Evolutionary conservation across 2,888 invertebrate species (phyloP).

Genomic region (Phortica okadai): DNA sequence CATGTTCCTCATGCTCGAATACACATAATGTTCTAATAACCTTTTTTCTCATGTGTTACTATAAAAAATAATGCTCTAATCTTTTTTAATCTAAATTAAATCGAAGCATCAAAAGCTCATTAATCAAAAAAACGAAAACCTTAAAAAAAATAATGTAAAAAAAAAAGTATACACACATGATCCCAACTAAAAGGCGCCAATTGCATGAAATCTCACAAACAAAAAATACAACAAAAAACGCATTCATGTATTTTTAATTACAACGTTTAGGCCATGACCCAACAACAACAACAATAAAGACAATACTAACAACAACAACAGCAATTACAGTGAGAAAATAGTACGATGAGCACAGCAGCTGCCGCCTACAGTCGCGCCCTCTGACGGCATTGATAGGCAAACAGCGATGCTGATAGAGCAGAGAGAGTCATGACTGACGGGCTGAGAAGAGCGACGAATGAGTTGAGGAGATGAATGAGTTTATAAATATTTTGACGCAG

Average conservation of each 20-base stretch:
- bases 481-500: constrained; percentile 70
- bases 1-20: not conserved
- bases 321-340: constrained; percentile 15
- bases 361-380: constrained; percentile 17
- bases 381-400: not conserved
- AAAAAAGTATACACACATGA: not conserved
- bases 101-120: constrained; percentile 30
- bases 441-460: not conserved
- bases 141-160: not conserved
- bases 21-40: not conserved
- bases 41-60: not conserved
- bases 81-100: constrained; percentile 25
- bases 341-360: not conserved
- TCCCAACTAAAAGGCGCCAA: constrained; percentile 58
- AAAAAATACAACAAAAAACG: constrained; percentile 28
- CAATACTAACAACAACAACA: constrained; percentile 23
- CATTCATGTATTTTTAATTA: constrained; percentile 28
- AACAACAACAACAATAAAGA: not conserved
- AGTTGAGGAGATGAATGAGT: constrained; percentile 62
- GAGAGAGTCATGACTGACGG: too few relatives aligned
- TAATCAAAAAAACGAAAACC: constrained; percentile 17
- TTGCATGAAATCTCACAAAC: constrained; percentile 52
- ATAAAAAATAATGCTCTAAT: constrained; percentile 9
- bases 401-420: too few relatives aligned
- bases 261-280: constrained; percentile 7